Conservation (phyloP, 2,113 vertebrate genomes). For the Amazona vittata region DNA sequence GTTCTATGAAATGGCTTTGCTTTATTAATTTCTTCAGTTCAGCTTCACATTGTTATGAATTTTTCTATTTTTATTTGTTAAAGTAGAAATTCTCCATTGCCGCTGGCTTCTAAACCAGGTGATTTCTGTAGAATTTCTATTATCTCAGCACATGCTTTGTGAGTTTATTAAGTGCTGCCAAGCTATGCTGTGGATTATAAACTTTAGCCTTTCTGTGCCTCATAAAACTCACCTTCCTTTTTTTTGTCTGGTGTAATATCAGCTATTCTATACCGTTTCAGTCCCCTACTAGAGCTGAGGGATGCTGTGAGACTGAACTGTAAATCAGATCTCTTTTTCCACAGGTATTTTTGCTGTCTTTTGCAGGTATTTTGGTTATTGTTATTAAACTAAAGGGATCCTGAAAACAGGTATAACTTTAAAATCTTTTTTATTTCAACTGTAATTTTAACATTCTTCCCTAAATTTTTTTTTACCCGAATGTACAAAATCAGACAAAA, state of each 20-base stretch:
- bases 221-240: not conserved
- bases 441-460: not conserved
- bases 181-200: not conserved
- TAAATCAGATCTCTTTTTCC: not conserved
- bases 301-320: not conserved
- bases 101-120: not conserved
- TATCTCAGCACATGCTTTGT: not conserved
- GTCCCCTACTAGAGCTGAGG: not conserved
- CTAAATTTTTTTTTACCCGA: not conserved
- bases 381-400: not conserved
- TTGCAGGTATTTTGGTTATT: not conserved
- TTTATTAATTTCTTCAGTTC: not conserved
- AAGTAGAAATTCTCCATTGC: not conserved
- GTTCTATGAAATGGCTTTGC: not conserved
- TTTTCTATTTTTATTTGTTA: not conserved
- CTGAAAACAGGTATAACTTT: not conserved
- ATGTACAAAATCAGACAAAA: not conserved
- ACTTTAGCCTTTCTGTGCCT: not conserved
- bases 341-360: not conserved
- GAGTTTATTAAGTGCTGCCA: not conserved
- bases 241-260: not conserved
- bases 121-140: not conserved
- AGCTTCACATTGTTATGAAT: not conserved
- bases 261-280: not conserved
- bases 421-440: not conserved